These are phyloP conservation scores for Achatina immaculata DNA, from an alignment of 1,140 invertebrate genomes.

Conservation along the genomic window DNA sequence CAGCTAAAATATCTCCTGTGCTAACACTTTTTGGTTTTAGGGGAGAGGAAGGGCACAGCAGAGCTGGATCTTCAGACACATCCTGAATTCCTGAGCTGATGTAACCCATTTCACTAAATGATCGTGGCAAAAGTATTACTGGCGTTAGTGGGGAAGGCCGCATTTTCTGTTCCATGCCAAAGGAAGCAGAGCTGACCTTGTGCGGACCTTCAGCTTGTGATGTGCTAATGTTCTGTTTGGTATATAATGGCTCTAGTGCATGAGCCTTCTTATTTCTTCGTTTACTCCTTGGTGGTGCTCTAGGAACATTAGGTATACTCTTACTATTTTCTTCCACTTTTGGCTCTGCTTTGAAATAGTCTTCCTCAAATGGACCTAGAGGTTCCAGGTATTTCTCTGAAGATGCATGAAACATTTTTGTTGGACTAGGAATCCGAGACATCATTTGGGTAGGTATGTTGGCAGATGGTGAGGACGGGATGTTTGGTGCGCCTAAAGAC, in stretches of 20 bases:
- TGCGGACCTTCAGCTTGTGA: not conserved
- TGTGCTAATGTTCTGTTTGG: not conserved
- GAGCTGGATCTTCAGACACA: not conserved
- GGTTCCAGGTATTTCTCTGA: not conserved
- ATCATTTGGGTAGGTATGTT: not conserved
- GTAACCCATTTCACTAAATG: conserved; percentile 17
- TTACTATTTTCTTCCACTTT: not conserved
- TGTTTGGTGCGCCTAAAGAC: not conserved
- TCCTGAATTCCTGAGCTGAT: not conserved
- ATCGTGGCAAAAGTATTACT: conserved; percentile 6
- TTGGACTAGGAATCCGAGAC: not conserved
- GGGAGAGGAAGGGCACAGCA: not conserved
- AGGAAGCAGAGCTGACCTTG: not conserved
- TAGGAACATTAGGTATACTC: not conserved
- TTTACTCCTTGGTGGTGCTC: conserved; percentile 23
- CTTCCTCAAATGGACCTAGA: conserved; percentile 17
- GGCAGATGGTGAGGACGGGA: no score
- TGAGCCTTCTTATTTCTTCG: conserved; percentile 10
- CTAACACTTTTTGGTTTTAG: conserved; percentile 26
- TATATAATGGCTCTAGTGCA: not conserved
- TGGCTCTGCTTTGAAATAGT: conserved; percentile 19
- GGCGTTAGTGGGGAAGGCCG: not conserved
- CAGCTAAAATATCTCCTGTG: conserved; percentile 21
- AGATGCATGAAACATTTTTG: not conserved
- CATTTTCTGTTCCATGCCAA: not conserved